Percentiles rank a stretch among this genome's conserved stretches.
Evolutionary conservation across 1,140 invertebrate genomes (phyloP).

Genomic region (Parapsyche elsis): DNA sequence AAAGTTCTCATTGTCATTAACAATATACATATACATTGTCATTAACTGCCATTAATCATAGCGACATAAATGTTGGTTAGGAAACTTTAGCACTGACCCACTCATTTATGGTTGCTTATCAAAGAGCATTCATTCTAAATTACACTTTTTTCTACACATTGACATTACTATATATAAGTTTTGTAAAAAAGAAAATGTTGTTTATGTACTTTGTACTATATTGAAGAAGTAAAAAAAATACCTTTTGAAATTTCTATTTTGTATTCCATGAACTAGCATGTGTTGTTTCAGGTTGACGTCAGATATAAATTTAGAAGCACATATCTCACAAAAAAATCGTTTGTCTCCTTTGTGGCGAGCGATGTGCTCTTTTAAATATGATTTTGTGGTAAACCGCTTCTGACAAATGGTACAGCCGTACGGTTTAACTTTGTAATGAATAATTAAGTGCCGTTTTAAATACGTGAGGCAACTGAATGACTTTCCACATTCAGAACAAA

Average conservation of each 20-base stretch:
- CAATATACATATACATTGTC: no score
- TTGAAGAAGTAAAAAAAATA: slow-evolving; percentile 27
- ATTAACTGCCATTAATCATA: no score
- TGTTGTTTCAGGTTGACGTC: slow-evolving; percentile 54
- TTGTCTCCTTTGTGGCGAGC: slow-evolving; percentile 49
- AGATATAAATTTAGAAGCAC: slow-evolving; percentile 47
- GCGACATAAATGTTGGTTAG: no score
- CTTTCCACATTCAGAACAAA: slow-evolving; percentile 54
- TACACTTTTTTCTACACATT: no score
- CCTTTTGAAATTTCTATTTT: slow-evolving; percentile 53
- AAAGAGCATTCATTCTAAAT: no score
- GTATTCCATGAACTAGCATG: slow-evolving; percentile 49
- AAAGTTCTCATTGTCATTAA: no score
- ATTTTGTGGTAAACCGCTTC: slow-evolving; percentile 41
- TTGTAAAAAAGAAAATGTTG: no score
- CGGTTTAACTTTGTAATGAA: slow-evolving; percentile 49
- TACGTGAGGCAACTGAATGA: slow-evolving; percentile 53
- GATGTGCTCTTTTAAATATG: slow-evolving; percentile 49
- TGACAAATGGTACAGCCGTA: slow-evolving; percentile 58
- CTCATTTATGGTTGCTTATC: no score
- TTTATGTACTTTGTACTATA: no score
- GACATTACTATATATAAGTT: no score
- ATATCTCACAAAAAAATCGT: slow-evolving; percentile 52
- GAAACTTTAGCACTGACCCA: no score
- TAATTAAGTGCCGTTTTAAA: slow-evolving; percentile 57